These are phyloP conservation scores for Punctoribates punctum DNA, from an alignment of 2,888 invertebrate species.

Conservation along the genomic window DNA sequence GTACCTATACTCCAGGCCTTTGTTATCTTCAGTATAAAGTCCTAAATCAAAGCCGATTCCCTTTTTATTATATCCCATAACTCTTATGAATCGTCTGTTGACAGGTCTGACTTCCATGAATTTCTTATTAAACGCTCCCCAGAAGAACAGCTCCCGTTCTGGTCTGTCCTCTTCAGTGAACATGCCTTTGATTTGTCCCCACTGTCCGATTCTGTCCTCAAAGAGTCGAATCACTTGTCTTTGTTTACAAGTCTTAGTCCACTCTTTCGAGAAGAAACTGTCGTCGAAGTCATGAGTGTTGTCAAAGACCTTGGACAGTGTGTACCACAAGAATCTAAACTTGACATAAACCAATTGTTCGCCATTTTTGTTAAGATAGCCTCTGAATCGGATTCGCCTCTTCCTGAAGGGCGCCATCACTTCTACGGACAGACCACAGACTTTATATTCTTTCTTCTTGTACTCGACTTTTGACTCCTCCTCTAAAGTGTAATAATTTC, in stretches of 20 bases:
- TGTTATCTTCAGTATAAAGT: neutral
- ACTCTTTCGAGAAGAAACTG: slow-evolving; percentile 9
- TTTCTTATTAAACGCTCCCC: slow-evolving; percentile 28
- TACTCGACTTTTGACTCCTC: slow-evolving; percentile 6
- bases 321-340: slow-evolving; percentile 30
- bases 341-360: slow-evolving; percentile 15
- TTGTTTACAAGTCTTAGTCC: too few species aligned
- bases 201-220: slow-evolving; percentile 38
- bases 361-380: slow-evolving; percentile 38
- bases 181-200: slow-evolving; percentile 37
- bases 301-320: slow-evolving; percentile 24
- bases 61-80: slow-evolving; percentile 35
- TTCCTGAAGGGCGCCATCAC: neutral
- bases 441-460: slow-evolving; percentile 24
- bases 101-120: neutral
- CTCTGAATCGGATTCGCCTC: slow-evolving; percentile 35
- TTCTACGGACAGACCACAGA: slow-evolving; percentile 28
- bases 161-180: slow-evolving; percentile 25
- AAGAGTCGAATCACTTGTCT: neutral
- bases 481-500: slow-evolving; percentile 31
- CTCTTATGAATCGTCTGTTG: slow-evolving; percentile 15
- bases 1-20: neutral
- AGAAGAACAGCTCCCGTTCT: slow-evolving; percentile 26
- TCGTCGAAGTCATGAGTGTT: slow-evolving; percentile 4
- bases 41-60: slow-evolving; percentile 31